Base-by-base conservation (phyloP, 2,888 invertebrate species). In the Protula sp. region DNA sequence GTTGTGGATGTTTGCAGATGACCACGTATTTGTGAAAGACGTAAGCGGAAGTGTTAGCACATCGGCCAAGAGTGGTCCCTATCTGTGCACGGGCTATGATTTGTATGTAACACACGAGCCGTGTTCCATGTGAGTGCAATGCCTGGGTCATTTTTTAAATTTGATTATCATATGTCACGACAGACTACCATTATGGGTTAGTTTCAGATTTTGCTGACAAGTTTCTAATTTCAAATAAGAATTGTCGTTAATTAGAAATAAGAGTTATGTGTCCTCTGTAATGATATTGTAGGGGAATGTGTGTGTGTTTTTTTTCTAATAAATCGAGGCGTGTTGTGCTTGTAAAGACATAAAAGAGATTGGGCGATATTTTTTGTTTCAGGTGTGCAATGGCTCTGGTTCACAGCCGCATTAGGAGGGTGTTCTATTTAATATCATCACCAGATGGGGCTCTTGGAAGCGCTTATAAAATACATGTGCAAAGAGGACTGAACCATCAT, bases 351-450 rank as follows among this genome's bases (percentile, higher is more conserved):
- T n/a, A n/a, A n/a, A n/a, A n/a, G n/a, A n/a, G n/a, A n/a, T n/a
- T n/a, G n/a, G n/a, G n/a, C n/a, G n/a, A n/a, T n/a, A n/a, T 50
- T 57, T 47, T 24, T 47, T 48, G 52, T 67, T 70, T 22, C 69
- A 81, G 81, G 81, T 98, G 98, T 82, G 85, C 92, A 0, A 98
- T 98, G 97, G 95, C 90, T 0, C 82, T 98, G 58, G 85, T 94
- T 0, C 97, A 98, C 80, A 91, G 93, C n/a, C 84, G 97, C 64
- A 87, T 87, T 0, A 87, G 87, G 57, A 84, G 91, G 60, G 87
- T 95, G 1, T 95, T 94, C 79, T 95, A 88, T 75, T 68, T 73
- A 85, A 62, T 86, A 3, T 74, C 82, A 0, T 77, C 80, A 0
- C 60, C 62, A 14, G 83, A 84, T 59, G 95, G 95, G 0, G 91